A percentile compares a stretch with the other conserved stretches of the same genome.
These are phyloP conservation scores for Bucorvus abyssinicus DNA, from an alignment of 2,797 vertebrate genomes.

Conservation along the genomic window DNA sequence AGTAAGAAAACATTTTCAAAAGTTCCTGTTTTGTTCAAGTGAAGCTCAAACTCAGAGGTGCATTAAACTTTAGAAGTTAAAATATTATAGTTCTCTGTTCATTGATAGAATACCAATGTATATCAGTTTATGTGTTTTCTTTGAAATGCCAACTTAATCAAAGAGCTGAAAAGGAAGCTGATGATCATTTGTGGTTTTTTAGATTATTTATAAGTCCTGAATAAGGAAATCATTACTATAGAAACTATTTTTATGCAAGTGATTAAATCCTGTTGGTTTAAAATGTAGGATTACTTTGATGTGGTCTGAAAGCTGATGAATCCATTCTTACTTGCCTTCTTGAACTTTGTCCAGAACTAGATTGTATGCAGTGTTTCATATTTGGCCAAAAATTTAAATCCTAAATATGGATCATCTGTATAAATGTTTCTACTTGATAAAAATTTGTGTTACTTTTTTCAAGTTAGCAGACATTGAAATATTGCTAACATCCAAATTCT, in stretches of 20 bases:
- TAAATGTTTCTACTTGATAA: conserved; percentile 12
- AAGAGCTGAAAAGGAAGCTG: background rate
- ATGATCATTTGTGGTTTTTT: background rate
- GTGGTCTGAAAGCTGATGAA: conserved; percentile 2
- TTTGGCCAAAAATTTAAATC: background rate
- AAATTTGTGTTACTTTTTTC: background rate
- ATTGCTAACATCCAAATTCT: background rate
- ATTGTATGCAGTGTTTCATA: background rate
- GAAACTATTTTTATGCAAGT: conserved; percentile 18
- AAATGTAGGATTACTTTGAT: background rate
- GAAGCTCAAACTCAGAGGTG: background rate
- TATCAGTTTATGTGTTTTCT: background rate
- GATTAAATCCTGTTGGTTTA: background rate
- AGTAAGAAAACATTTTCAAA: background rate
- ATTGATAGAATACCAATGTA: background rate
- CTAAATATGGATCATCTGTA: background rate
- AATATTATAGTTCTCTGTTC: background rate
- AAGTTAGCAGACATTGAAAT: background rate
- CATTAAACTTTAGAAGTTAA: background rate
- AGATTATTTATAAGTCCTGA: background rate
- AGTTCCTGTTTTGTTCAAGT: background rate
- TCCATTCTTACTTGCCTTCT: conserved; percentile 3
- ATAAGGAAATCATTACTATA: background rate
- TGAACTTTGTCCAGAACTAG: background rate
- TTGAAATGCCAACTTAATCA: background rate